Evolutionary conservation across 2,113 vertebrate genomes (phyloP).

Genomic region (Gymnarchus niloticus): DNA sequence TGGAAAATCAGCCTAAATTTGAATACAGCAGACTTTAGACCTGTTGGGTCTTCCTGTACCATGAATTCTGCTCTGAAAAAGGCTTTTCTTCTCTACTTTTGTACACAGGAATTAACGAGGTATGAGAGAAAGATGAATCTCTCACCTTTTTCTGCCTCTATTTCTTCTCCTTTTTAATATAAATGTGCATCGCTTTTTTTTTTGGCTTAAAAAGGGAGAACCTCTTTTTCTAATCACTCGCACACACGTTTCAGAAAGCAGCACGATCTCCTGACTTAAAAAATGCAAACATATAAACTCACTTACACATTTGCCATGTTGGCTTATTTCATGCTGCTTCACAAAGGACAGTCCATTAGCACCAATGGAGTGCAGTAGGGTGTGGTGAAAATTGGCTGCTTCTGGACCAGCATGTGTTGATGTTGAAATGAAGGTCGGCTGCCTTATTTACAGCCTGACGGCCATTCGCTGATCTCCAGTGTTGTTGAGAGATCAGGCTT

Average conservation of each 20-base stretch:
- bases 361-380: not conserved
- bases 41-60: not conserved
- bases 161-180: no score
- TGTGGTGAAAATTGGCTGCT: no score
- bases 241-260: not conserved
- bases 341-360: not conserved
- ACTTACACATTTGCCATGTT: not conserved
- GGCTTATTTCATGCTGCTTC: not conserved
- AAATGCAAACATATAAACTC: not conserved
- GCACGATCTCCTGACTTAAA: not conserved
- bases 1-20: not conserved
- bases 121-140: not conserved
- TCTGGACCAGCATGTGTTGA: not conserved
- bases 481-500: not conserved
- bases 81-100: not conserved
- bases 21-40: not conserved
- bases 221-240: not conserved
- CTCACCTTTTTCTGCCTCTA: not conserved
- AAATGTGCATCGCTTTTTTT: not conserved
- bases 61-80: not conserved
- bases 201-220: not conserved
- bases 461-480: not conserved
- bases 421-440: not conserved
- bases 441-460: not conserved
- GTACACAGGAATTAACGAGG: not conserved